Percentiles rank a stretch among this genome's conserved stretches.
These are phyloP conservation scores for Clusia tigrina DNA, from an alignment of 2,888 invertebrate genomes.

Conservation along the genomic window DNA sequence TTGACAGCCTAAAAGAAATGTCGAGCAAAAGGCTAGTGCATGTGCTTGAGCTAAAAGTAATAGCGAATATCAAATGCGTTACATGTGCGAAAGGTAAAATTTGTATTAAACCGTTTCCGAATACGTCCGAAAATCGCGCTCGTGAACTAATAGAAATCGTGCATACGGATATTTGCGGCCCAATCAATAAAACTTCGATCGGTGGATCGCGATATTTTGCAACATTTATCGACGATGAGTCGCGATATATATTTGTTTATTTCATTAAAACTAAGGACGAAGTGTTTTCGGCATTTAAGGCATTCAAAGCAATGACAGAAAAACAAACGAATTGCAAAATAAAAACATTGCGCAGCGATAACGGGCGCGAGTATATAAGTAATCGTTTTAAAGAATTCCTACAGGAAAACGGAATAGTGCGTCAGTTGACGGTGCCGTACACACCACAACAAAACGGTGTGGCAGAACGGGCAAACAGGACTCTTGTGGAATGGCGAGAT, in stretches of 20 bases:
- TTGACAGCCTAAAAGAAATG: constrained; percentile 24
- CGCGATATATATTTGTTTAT: constrained; percentile 17
- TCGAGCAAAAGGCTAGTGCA: not conserved
- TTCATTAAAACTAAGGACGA: constrained; percentile 30
- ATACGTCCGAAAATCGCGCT: constrained; percentile 3
- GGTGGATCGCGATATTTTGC: constrained; percentile 26
- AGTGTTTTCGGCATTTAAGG: constrained; percentile 22
- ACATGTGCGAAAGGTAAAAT: constrained; percentile 20
- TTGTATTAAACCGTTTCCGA: constrained; percentile 14
- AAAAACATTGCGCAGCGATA: constrained; percentile 19
- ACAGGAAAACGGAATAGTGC: constrained; percentile 31
- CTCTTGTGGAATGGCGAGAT: constrained; percentile 31
- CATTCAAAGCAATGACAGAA: constrained; percentile 9
- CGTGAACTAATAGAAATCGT: constrained; percentile 20
- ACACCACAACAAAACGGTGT: constrained; percentile 35
- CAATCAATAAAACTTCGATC: constrained; percentile 21
- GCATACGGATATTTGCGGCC: constrained; percentile 28
- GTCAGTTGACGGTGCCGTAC: constrained; percentile 32
- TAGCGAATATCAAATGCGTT: not conserved
- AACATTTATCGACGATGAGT: constrained; percentile 27
- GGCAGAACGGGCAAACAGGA: constrained; percentile 37
- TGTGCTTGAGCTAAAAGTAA: not conserved
- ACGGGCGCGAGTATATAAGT: constrained; percentile 19
- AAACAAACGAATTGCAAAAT: constrained; percentile 14
- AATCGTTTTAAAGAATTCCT: constrained; percentile 29